Base-by-base conservation (phyloP, 2,113 vertebrate species). In the Forbesichthys papilliferus region DNA sequence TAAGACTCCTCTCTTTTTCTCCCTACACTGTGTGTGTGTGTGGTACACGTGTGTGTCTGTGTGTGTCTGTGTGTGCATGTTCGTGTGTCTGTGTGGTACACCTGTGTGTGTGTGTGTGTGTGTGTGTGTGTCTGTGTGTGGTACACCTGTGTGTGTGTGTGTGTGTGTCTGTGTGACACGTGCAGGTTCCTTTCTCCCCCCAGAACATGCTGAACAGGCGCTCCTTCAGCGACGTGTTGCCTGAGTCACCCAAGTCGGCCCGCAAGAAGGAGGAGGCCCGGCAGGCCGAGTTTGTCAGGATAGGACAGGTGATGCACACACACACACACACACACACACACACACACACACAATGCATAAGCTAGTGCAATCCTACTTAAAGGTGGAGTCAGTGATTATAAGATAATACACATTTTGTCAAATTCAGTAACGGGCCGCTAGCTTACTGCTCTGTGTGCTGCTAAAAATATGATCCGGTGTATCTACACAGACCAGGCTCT, bases 161-260 rank as follows among this genome's bases (percentile, higher is more conserved):
- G 48, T 61, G 66, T 63, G 64, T 71, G 66, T 71, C 69, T 59
- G 69, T 55, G 66, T 70, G 77, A 81, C 82, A 72, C 16, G 54
- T 88, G 82, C 84, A 94, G 91, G 93, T 92, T 90, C 93, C 92
- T 53, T 94, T 94, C 86, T 90, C 94, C 75, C 87, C 94, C 67
- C 88, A 99, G 96, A 99, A 98, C 90, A 96, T 99, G 97, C 93
- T 99, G 53, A 99, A 99, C 68, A 92, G 98, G 60, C 93, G 97
- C 14, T 99, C 97, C 34, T 98, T 99, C 81, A 99, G 98, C 14
- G 98, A 99, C 7, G 98, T 99, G 74, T 90, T 99, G 66, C 98
- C 98, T 0, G 98, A 99, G 79, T 99, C 98, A 0, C 97, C 98
- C 46, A 99, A 96, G 88, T 98, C 97, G 0, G 96, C 97, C 0